Evolutionary conservation across 1,140 invertebrate genomes (phyloP).

Genomic region (Magallana angulata): DNA sequence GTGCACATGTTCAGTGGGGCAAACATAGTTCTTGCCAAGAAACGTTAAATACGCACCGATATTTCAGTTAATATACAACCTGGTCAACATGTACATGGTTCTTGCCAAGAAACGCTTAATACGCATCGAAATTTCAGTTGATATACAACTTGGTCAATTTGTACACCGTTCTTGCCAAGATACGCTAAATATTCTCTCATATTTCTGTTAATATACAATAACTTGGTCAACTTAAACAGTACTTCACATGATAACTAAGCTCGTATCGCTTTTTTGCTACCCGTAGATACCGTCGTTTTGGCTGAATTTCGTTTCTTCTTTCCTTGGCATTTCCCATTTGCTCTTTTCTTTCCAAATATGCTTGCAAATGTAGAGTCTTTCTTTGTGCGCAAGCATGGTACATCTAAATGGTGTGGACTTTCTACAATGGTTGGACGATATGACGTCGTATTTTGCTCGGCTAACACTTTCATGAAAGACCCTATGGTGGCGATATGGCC

Average conservation of each 20-base stretch:
- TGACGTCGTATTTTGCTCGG: slow-evolving; percentile 65
- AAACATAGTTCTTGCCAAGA: neutral
- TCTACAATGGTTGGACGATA: slow-evolving; percentile 67
- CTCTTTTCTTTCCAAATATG: slow-evolving; percentile 66
- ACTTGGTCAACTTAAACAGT: no score
- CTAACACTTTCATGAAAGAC: slow-evolving; percentile 65
- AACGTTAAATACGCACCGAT: neutral
- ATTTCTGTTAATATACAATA: no score
- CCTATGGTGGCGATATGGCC: slow-evolving; percentile 18
- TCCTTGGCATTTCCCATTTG: slow-evolving; percentile 49
- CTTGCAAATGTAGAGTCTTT: slow-evolving; percentile 69
- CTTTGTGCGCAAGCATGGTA: neutral
- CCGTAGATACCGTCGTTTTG: neutral
- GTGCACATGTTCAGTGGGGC: neutral
- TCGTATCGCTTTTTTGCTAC: slow-evolving; percentile 5
- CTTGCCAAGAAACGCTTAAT: neutral
- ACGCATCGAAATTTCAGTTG: neutral
- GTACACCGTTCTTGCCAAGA: no score
- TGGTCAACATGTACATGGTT: neutral
- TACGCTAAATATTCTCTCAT: no score
- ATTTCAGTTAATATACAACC: no score
- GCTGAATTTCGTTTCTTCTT: slow-evolving; percentile 29
- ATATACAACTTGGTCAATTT: no score
- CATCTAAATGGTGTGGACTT: slow-evolving; percentile 54
- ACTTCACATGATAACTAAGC: neutral